These are phyloP conservation scores for Trachythela sp. DNA, from an alignment of 64 coral and sea anemone species.

Conservation along the genomic window DNA sequence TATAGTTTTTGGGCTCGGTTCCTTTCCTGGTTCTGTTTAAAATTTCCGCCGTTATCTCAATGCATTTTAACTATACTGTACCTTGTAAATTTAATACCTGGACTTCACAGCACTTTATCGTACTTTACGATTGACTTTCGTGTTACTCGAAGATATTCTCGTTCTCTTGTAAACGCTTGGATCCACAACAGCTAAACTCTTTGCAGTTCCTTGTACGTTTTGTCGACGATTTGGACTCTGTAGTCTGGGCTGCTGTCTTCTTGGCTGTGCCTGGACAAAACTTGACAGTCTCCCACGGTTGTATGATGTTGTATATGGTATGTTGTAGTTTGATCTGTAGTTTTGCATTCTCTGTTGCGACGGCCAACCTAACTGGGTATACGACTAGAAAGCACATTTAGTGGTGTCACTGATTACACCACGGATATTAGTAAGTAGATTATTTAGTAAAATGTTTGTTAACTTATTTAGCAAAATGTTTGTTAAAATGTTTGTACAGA, in stretches of 20 bases:
- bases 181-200: background rate
- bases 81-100: too few relatives aligned
- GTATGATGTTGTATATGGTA: background rate
- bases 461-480: too few relatives aligned
- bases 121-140: too few relatives aligned
- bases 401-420: background rate
- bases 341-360: background rate
- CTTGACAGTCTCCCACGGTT: background rate
- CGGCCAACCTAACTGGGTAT: background rate
- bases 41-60: too few relatives aligned
- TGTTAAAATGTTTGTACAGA: too few relatives aligned
- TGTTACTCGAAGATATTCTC: too few relatives aligned
- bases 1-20: too few relatives aligned
- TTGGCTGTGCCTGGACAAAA: background rate
- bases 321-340: background rate
- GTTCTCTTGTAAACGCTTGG: background rate
- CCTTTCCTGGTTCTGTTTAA: too few relatives aligned
- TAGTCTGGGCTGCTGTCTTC: background rate
- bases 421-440: too few relatives aligned
- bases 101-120: too few relatives aligned
- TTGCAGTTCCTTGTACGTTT: background rate
- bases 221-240: background rate
- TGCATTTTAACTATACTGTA: too few relatives aligned
- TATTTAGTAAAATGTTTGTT: too few relatives aligned
- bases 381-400: constrained; percentile 1